A percentile compares a stretch with the other conserved stretches of the same genome.
Evolutionary conservation across 1,140 invertebrate genomes (phyloP).

Genomic region (Rhynchophorus ferrugineus): DNA sequence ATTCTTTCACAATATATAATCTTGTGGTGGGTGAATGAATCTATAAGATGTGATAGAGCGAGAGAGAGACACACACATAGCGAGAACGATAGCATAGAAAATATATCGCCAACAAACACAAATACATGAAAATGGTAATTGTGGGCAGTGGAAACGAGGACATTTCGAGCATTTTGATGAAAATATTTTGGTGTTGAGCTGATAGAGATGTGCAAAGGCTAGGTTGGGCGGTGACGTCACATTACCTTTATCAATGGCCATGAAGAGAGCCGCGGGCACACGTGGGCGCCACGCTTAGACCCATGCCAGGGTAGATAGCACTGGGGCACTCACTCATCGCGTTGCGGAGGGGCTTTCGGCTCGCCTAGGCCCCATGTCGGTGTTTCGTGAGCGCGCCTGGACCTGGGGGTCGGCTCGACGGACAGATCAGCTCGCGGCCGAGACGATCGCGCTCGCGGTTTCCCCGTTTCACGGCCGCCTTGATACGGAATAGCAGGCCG

Average conservation of each 20-base stretch:
- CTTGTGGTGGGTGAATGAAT: too few species aligned
- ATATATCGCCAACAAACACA: too few species aligned
- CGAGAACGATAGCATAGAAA: too few species aligned
- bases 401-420: conserved; percentile 10
- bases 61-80: too few species aligned
- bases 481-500: background rate
- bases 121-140: too few species aligned
- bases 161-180: too few species aligned
- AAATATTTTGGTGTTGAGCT: background rate
- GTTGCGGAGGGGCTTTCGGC: conserved; percentile 5
- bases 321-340: conserved; percentile 18
- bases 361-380: conserved; percentile 13
- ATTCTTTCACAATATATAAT: too few species aligned
- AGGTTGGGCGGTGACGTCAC: conserved; percentile 32
- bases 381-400: conserved; percentile 9
- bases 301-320: conserved; percentile 16
- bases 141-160: too few species aligned
- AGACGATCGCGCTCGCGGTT: conserved; percentile 1
- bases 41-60: too few species aligned
- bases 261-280: conserved; percentile 38
- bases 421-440: conserved; percentile 14
- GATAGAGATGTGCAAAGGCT: conserved; percentile 1
- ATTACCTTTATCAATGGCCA: conserved; percentile 42
- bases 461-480: background rate
- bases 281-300: conserved; percentile 32